These are phyloP conservation scores for Hycleus phaleratus DNA, from an alignment of 1,140 invertebrate species.

Conservation along the genomic window DNA sequence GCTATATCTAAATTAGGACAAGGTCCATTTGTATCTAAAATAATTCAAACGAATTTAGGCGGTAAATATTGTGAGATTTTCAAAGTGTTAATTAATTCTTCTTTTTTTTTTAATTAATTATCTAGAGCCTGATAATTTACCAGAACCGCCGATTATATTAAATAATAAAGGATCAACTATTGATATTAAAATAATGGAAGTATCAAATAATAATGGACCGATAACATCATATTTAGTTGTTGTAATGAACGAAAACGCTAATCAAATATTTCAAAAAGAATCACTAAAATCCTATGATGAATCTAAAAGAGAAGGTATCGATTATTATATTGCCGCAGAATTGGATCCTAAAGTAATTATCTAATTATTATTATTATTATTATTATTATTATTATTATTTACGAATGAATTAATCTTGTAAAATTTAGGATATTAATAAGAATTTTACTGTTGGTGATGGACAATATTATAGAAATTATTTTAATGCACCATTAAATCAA, in stretches of 20 bases:
- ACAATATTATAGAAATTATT: slow-evolving; percentile 63
- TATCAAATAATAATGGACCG: slow-evolving; percentile 66
- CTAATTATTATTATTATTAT: slow-evolving; percentile 7
- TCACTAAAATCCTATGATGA: slow-evolving; percentile 51
- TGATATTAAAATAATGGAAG: slow-evolving; percentile 51
- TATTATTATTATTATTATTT: slow-evolving; percentile 9
- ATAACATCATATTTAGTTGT: slow-evolving; percentile 62
- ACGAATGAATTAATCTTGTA: neutral
- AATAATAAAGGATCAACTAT: slow-evolving; percentile 50
- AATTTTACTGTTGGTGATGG: slow-evolving; percentile 73
- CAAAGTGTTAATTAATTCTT: too few relatives aligned
- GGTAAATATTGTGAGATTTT: slow-evolving; percentile 18
- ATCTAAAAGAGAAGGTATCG: slow-evolving; percentile 50
- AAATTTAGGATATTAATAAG: slow-evolving; percentile 44
- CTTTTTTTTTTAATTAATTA: neutral
- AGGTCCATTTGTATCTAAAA: slow-evolving; percentile 23
- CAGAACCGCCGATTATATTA: slow-evolving; percentile 54
- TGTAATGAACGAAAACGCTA: slow-evolving; percentile 56
- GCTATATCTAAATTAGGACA: slow-evolving; percentile 22
- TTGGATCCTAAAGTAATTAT: slow-evolving; percentile 47
- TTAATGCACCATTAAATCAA: slow-evolving; percentile 66
- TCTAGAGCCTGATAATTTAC: slow-evolving; percentile 53
- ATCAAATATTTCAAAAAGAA: slow-evolving; percentile 51
- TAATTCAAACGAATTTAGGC: slow-evolving; percentile 32
- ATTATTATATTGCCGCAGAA: slow-evolving; percentile 76